These are phyloP conservation scores for Pungitius pungitius DNA, from an alignment of 2,113 vertebrate species.

Conservation along the genomic window DNA sequence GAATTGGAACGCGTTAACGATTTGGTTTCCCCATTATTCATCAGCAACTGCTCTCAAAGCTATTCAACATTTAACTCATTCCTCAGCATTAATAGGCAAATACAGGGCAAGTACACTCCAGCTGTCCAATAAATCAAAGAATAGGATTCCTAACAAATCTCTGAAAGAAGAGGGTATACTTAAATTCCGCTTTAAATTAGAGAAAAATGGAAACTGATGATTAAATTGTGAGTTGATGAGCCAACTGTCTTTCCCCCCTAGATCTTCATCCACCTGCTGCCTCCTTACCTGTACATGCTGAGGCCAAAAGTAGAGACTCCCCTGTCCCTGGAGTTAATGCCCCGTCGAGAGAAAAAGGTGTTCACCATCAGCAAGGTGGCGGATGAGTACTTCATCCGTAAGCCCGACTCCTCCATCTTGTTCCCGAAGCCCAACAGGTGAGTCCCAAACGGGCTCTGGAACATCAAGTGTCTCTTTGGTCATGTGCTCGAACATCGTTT, in stretches of 20 bases:
- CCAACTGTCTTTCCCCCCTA: constrained; percentile 42
- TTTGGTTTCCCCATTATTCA: constrained; percentile 50
- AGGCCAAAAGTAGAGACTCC: constrained; percentile 86
- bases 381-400: constrained; percentile 92
- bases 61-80: constrained; percentile 45
- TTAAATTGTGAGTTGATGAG: not conserved
- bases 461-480: not conserved
- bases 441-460: not conserved
- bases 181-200: not conserved
- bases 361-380: constrained; percentile 72
- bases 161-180: constrained; percentile 1
- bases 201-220: not conserved
- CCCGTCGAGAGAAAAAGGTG: constrained; percentile 68
- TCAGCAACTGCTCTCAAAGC: constrained; percentile 49
- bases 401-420: constrained; percentile 83
- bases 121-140: constrained; percentile 39
- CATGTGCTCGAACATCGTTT: too few relatives aligned
- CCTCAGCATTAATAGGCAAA: constrained; percentile 44
- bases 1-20: constrained; percentile 29
- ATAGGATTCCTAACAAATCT: constrained; percentile 41
- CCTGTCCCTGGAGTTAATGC: constrained; percentile 65
- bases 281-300: constrained; percentile 84
- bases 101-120: constrained; percentile 26
- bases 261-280: constrained; percentile 90
- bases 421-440: constrained; percentile 87